Conservation (phyloP, 2,113 vertebrate genomes). For the Hemiprocne comata region DNA sequence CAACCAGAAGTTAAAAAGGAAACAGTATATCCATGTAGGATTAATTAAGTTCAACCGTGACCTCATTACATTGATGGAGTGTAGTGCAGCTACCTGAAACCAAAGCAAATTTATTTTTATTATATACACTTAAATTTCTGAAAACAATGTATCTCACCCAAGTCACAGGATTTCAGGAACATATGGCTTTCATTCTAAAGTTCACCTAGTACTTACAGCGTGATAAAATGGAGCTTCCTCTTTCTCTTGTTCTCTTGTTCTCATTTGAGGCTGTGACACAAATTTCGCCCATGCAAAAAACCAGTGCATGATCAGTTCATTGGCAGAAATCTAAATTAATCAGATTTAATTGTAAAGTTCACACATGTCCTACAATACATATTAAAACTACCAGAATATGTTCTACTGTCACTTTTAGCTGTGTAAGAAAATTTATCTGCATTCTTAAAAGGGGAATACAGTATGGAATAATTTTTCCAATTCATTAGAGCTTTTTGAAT, state of each 20-base stretch:
- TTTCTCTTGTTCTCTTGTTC: neutral
- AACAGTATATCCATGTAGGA: conserved; percentile 61
- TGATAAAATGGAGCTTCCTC: neutral
- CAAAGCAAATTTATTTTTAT: conserved; percentile 68
- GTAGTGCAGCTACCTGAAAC: conserved; percentile 24
- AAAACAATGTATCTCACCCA: neutral
- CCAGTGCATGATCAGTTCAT: neutral
- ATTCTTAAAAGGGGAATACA: neutral
- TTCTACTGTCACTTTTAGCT: neutral
- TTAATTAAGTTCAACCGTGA: conserved; percentile 61
- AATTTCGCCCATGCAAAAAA: neutral
- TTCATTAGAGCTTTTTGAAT: neutral
- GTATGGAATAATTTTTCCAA: neutral
- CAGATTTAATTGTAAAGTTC: neutral
- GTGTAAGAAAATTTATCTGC: neutral
- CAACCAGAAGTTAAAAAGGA: conserved; percentile 61
- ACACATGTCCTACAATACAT: neutral
- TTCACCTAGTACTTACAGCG: neutral
- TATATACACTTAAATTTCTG: conserved; percentile 25
- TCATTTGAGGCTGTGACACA: neutral
- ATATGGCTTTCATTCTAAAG: neutral
- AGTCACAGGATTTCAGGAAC: conserved; percentile 1
- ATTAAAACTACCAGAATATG: neutral
- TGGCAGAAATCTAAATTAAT: neutral
- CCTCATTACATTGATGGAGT: conserved; percentile 68